These are phyloP conservation scores for Henicopernis longicauda DNA, from an alignment of 2,113 vertebrate species.

Conservation along the genomic window DNA sequence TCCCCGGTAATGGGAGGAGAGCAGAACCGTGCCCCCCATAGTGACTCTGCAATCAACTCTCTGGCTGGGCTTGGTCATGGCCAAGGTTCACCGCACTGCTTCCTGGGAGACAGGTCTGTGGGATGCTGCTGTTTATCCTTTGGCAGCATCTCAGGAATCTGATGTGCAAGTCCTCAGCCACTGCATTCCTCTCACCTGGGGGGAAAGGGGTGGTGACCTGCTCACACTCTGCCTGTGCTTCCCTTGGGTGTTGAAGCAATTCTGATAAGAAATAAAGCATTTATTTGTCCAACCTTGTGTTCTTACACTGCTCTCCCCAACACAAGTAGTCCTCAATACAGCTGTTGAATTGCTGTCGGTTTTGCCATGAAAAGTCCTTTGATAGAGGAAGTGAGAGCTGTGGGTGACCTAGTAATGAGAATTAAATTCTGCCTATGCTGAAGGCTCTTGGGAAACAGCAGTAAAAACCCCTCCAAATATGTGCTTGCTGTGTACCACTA, in stretches of 20 bases:
- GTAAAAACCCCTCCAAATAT: neutral
- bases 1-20: rapidly evolving
- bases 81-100: rapidly evolving
- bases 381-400: neutral
- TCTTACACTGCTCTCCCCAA: neutral
- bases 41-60: rapidly evolving
- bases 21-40: neutral
- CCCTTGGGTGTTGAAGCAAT: neutral
- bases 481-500: neutral
- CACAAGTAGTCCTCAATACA: neutral
- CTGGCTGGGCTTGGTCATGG: neutral
- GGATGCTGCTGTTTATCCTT: neutral
- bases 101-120: neutral
- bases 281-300: neutral
- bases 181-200: neutral
- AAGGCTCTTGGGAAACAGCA: neutral
- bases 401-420: neutral
- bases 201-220: neutral
- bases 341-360: neutral
- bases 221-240: rapidly evolving
- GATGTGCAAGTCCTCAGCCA: neutral
- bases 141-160: neutral
- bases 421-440: neutral
- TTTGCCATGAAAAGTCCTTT: neutral
- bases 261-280: neutral